Base-by-base conservation (phyloP, 2,113 vertebrate species). In the Chroicocephalus ridibundus region DNA sequence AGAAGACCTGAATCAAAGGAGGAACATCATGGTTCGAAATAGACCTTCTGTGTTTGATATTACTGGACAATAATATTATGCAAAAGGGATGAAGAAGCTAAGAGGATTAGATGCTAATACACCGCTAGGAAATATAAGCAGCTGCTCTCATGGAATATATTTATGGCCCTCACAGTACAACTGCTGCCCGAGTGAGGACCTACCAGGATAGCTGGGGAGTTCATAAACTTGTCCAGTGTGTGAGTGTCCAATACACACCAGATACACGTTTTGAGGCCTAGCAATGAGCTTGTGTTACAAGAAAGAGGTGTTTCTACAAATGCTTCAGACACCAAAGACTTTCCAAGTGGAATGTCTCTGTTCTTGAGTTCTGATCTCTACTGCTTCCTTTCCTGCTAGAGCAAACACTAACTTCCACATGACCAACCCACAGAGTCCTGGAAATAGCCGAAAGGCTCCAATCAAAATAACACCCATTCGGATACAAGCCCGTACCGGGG, bases 31-130 rank as follows among this genome's bases (percentile, higher is more conserved):
- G 22, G 78, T 88, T 90, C 15, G 31, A 80, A 91, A 70, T 40
- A 80, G 34, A 70, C 70, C 40, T 69, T 52, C 76, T 65, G 26
- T 93, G 32, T 82, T 93, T 82, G 34, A 31, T 86, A 54, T 57
- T 91, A 82, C 65, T 87, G 83, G 93, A 82, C 69, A 89, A 60
- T 49, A 76, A 88, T 71, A 81, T 78, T 93, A 86, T 86, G 91
- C 80, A 89, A 70, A 93, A 85, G 40, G 46, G n/a, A 46, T 8
- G 19, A 93, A 79, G 65, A 86, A 92, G 78, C 47, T 90, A 93
- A 90, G 91, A 87, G 54, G 49, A 81, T 95, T 95, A 91, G 36
- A 77, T 91, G 70, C 62, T 95, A 82, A 89, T 93, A 57, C 58
- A 66, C 42, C 60, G 49, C 82, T 90, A 91, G 78, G 77, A 96